These are phyloP conservation scores for Nerophis ophidion DNA, from an alignment of 2,113 vertebrate species.

Conservation along the genomic window DNA sequence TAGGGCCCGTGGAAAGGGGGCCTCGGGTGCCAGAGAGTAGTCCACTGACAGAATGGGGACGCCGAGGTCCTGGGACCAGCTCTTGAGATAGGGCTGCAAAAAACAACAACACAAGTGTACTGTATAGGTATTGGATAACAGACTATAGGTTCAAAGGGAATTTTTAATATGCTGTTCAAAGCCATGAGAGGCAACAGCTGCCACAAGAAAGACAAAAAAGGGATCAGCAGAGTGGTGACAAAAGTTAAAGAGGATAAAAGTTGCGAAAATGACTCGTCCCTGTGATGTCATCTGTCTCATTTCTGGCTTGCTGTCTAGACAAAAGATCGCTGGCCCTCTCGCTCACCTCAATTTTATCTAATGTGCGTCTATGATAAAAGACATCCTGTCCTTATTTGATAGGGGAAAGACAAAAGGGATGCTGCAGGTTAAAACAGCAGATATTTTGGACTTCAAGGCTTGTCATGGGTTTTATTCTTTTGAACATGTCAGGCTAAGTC, in stretches of 20 bases:
- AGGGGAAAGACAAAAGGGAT: slow-evolving; percentile 8
- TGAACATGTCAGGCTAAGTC: background rate
- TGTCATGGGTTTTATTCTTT: slow-evolving; percentile 2
- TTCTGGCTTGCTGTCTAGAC: slow-evolving; percentile 44
- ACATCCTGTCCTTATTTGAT: slow-evolving; percentile 20
- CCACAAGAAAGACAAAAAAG: slow-evolving; percentile 14
- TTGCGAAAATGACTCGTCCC: slow-evolving; percentile 23
- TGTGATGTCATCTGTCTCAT: slow-evolving; percentile 43
- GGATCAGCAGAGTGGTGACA: background rate
- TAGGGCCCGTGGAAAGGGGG: slow-evolving; percentile 84
- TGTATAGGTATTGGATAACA: slow-evolving; percentile 5
- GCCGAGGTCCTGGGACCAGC: slow-evolving; percentile 83
- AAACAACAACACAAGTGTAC: slow-evolving; percentile 17
- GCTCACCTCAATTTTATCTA: slow-evolving; percentile 41
- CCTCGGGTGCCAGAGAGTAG: slow-evolving; percentile 87
- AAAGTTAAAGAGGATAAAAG: slow-evolving; percentile 6
- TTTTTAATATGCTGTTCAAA: slow-evolving; percentile 19
- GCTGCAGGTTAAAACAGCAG: background rate
- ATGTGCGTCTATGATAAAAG: slow-evolving; percentile 20
- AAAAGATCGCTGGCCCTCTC: slow-evolving; percentile 24
- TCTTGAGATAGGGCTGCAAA: slow-evolving; percentile 80
- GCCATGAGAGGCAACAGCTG: slow-evolving; percentile 21
- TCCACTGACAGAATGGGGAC: slow-evolving; percentile 86
- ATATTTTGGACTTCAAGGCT: background rate
- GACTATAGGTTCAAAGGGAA: slow-evolving; percentile 15